Evolutionary conservation across 2,113 vertebrate genomes (phyloP), one percentile per base, ranked within the genome.

Genomic region (Phalacrocorax carbo): DNA sequence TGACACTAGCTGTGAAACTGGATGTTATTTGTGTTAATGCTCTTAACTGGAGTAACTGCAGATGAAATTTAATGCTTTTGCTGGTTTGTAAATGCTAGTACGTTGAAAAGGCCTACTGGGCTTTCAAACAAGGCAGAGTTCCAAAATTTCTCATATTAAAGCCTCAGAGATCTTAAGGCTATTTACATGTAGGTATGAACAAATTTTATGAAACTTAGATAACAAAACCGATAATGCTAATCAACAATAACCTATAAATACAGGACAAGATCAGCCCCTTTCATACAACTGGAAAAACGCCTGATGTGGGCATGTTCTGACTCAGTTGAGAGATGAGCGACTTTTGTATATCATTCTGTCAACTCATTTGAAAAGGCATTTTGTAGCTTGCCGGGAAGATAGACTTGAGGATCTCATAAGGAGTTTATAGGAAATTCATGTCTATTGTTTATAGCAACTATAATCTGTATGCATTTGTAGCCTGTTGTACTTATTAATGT

Each of bases 361-460:
- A 58, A 3, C 61, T 81, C 38, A 68, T 61, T 93, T 76, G 36
- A 80, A 95, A 94, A 86, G 55, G 62, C 32, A 6, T 93, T 81
- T 83, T 64, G 32, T 72, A 76, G 65, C 86, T 97, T 70, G 52
- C 70, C 57, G 52, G 19, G 36, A 68, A 52, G 65, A 66, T 70
- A 58, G 55, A 60, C 84, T 93, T 83, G 90, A 93, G n/a, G 40
- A 11, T 75, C 52, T 51, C 25, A 16, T 82, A 86, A 95, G 89
- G 75, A 89, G 40, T 23, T 84, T 58, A 71, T 30, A n/a, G 32
- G 29, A 61, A 91, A 83, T 87, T 73, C 25, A 29, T 65, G 42
- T 82, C 30, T 84, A 0, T 85, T 96, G 66, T 85, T 73, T 54
- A 73, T 26, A 92, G 62, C 49, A 94, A 80, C 86, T 92, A 46